Percentiles rank a stretch among this genome's conserved stretches.
phyloP scores from a whole-genome alignment of 2,888 invertebrate genomes.

The Euclidia mi region DNA sequence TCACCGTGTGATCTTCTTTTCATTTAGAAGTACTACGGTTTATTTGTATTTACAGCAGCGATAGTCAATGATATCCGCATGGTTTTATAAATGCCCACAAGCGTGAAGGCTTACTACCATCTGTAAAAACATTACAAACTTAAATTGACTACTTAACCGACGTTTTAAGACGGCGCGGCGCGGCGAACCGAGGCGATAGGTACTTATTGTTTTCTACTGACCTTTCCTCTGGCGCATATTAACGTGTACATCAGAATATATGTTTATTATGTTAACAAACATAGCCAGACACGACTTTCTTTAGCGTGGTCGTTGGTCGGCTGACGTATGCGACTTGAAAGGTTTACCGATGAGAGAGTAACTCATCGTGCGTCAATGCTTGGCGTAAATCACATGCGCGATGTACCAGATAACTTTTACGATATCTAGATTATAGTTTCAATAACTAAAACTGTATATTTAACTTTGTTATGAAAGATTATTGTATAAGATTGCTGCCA shows the following conservation, averaged over 20 bases:
- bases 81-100: neutral
- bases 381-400: conserved; percentile 43
- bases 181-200: neutral
- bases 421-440: conserved; percentile 59
- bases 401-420: conserved; percentile 51
- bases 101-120: too few species aligned
- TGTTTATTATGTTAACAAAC: conserved; percentile 22
- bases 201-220: conserved; percentile 7
- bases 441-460: conserved; percentile 64
- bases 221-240: conserved; percentile 12
- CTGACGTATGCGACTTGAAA: conserved; percentile 23
- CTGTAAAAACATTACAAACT: too few species aligned
- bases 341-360: conserved; percentile 39
- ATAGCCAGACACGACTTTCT: conserved; percentile 31
- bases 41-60: neutral
- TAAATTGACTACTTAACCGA: too few species aligned
- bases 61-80: conserved; percentile 2
- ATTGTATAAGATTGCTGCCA: conserved; percentile 73
- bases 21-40: too few species aligned
- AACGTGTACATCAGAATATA: conserved; percentile 7
- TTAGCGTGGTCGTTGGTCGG: conserved; percentile 22
- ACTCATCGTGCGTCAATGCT: conserved; percentile 50
- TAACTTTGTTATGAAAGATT: conserved; percentile 76
- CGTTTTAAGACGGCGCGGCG: too few species aligned
- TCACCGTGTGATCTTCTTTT: too few species aligned